phyloP scores from a whole-genome alignment of 1,140 invertebrate species.

The Solen grandis region DNA sequence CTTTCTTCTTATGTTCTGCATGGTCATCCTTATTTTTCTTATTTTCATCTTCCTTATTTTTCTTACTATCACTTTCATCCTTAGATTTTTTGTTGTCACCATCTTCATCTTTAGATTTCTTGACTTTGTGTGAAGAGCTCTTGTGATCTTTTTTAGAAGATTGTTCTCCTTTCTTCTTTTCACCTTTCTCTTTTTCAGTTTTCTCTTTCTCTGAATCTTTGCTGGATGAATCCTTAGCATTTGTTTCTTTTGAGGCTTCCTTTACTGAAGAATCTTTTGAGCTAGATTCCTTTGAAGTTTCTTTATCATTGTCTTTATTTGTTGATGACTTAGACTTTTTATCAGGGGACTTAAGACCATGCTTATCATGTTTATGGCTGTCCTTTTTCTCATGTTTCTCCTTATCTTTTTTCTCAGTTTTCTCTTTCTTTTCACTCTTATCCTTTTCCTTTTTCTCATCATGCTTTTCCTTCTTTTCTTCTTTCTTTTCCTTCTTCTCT shows the following conservation, averaged over 20 bases:
- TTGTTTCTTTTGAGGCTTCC: slow-evolving; percentile 27
- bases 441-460: slow-evolving; percentile 47
- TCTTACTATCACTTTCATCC: slow-evolving; percentile 57
- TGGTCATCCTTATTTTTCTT: slow-evolving; percentile 59
- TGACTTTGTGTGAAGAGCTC: slow-evolving; percentile 53
- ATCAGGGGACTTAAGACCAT: slow-evolving; percentile 47
- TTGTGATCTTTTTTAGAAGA: slow-evolving; percentile 58
- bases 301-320: slow-evolving; percentile 23
- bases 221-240: slow-evolving; percentile 6
- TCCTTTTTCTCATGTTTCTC: slow-evolving; percentile 47
- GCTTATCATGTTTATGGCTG: slow-evolving; percentile 49
- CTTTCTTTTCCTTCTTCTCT: slow-evolving; percentile 32
- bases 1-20: slow-evolving; percentile 58
- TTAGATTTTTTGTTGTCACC: slow-evolving; percentile 67
- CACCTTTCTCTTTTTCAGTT: slow-evolving; percentile 55
- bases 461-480: slow-evolving; percentile 40
- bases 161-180: slow-evolving; percentile 51
- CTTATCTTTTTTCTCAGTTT: slow-evolving; percentile 28
- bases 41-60: slow-evolving; percentile 43
- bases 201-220: slow-evolving; percentile 60
- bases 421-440: slow-evolving; percentile 8
- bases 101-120: slow-evolving; percentile 67
- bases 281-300: slow-evolving; percentile 14
- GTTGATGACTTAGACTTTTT: slow-evolving; percentile 34
- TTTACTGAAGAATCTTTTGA: slow-evolving; percentile 36